Base-by-base conservation (phyloP, 2,888 invertebrate species). In the Subacronicta megacephala region DNA sequence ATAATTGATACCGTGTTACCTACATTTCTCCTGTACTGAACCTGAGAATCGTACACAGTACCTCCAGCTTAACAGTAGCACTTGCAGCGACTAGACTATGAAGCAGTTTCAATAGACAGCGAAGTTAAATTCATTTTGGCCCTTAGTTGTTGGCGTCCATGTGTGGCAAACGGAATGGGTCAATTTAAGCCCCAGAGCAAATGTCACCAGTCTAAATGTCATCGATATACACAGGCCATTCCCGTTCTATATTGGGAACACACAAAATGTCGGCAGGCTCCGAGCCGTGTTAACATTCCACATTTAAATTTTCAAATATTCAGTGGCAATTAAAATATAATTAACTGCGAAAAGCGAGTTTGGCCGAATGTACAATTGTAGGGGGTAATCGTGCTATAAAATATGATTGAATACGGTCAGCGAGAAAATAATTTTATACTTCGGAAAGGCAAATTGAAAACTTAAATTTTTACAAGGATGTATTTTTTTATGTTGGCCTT, bases 151-250 rank as follows among this genome's bases (percentile, higher is more conserved):
- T 64, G 58, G 65, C 65, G 65, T 62, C 62, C 62, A 62, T 72
- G 61, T 63, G 70, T 62, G 76, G 71, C 64, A 52, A 65, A 61
- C 68, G 78, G 82, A 83, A 85, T 83, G 87, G 87, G 87, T 88
- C 88, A 88, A 83, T 85, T 81, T 79, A 80, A 82, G 79, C 80
- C 75, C 76, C 76, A 82, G 78, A 78, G 83, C 84, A 89, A 89
- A 89, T 90, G 90, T 87, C 87, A 79, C 78, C 80, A 70, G 74
- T 56, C 77, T 74, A 77, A 88, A 89, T 89, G 87, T 80, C 81
- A 80, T 67, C 72, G 72, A 72, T 77, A 71, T 73, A 80, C 71
- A 75, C 75, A 71, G 72, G 76, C 79, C 65, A 71, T 70, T 62
- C 57, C 64, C 59, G 62, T 76, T 76, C 68, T 75, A 81, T 80